Percentiles rank a stretch among this genome's conserved stretches.
phyloP scores from a whole-genome alignment of 2,797 vertebrate species.

The Odontamblyopus rebecca region DNA sequence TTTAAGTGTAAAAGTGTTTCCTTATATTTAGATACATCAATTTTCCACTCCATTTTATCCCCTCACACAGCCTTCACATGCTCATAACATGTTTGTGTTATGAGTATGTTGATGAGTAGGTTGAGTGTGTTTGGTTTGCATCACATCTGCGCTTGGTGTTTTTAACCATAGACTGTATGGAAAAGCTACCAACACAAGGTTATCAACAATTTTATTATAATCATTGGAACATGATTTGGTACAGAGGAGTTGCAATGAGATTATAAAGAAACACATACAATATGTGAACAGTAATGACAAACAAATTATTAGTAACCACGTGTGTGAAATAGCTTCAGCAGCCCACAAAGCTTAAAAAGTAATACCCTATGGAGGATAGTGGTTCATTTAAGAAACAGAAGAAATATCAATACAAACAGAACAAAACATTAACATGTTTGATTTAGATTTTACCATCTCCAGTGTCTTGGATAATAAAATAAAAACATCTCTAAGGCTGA shows the following conservation, averaged over 20 bases:
- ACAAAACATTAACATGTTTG: constrained; percentile 4
- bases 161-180: background rate
- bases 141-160: background rate
- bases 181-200: constrained; percentile 55
- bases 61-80: background rate
- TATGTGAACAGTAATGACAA: constrained; percentile 47
- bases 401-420: constrained; percentile 21
- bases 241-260: constrained; percentile 77
- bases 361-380: constrained; percentile 25
- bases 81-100: no score
- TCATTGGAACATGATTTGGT: constrained; percentile 77
- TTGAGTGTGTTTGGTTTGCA: background rate
- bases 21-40: no score
- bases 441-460: constrained; percentile 18
- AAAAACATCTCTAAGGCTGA: background rate
- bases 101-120: no score
- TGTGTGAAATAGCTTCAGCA: constrained; percentile 40
- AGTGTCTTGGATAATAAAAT: constrained; percentile 5
- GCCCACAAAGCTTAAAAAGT: constrained; percentile 43
- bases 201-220: constrained; percentile 83
- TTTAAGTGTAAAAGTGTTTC: no score
- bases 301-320: constrained; percentile 42
- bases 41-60: background rate
- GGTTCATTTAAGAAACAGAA: constrained; percentile 23
- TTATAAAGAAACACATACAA: constrained; percentile 47